Evolutionary conservation across 1,140 invertebrate species (phyloP).

Genomic region (Saxidomus purpurata): DNA sequence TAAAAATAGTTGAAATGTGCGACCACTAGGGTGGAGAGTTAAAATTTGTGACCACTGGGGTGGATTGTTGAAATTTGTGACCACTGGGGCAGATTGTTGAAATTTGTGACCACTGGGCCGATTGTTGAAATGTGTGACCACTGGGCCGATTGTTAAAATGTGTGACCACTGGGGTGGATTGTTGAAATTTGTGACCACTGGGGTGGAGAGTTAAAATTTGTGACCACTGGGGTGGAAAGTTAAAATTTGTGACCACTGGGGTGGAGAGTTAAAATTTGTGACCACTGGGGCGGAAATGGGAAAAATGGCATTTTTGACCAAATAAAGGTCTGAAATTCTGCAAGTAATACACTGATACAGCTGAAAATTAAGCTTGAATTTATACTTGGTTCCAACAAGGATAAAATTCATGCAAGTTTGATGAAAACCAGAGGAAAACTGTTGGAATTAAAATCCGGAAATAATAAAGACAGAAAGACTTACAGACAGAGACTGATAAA

Average conservation of each 20-base stretch:
- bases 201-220: neutral
- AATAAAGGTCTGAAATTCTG: conserved; percentile 5
- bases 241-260: conserved; percentile 6
- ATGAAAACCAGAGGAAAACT: neutral
- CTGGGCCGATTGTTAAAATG: conserved; percentile 4
- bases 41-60: conserved; percentile 9
- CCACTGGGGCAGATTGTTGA: neutral
- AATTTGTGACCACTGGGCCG: neutral
- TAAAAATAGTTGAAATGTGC: conserved; percentile 1
- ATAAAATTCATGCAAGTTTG: neutral
- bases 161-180: conserved; percentile 18
- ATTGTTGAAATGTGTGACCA: conserved; percentile 7
- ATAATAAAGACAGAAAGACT: neutral
- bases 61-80: conserved; percentile 23
- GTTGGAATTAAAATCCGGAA: neutral
- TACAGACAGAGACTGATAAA: conserved; percentile 3
- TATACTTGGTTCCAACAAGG: neutral
- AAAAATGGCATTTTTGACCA: neutral
- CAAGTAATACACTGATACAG: neutral
- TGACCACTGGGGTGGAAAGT: neutral
- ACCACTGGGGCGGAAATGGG: neutral
- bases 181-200: conserved; percentile 18
- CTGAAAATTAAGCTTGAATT: neutral
- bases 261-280: neutral
- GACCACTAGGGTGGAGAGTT: neutral